These are phyloP conservation scores for Zonitis immaculata DNA, from an alignment of 2,888 invertebrate genomes.

Conservation along the genomic window DNA sequence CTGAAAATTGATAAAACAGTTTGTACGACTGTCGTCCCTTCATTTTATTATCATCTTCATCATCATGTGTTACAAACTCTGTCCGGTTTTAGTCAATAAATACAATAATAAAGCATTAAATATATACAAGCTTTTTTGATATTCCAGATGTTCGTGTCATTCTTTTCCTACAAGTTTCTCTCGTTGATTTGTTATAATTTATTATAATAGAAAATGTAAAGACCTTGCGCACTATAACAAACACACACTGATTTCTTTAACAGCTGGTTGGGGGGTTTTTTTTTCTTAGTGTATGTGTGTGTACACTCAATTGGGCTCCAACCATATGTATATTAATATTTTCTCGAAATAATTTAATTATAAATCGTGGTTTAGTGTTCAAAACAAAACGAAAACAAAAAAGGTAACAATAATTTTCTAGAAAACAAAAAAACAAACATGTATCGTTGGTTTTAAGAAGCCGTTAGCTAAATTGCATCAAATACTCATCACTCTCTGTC, in stretches of 20 bases:
- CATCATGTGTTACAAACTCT: too few species aligned
- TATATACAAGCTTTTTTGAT: constrained; percentile 7
- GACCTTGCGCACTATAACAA: constrained; percentile 1
- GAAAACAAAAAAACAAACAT: neutral
- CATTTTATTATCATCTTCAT: too few species aligned
- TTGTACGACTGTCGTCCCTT: too few species aligned
- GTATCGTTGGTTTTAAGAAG: constrained; percentile 8
- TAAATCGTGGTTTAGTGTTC: too few species aligned
- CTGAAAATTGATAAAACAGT: too few species aligned
- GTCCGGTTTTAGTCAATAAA: constrained; percentile 15
- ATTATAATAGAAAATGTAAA: neutral
- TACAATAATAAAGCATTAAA: constrained; percentile 23
- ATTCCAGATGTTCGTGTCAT: constrained; percentile 29
- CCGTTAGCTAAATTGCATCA: constrained; percentile 17
- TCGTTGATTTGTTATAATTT: neutral
- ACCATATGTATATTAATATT: neutral
- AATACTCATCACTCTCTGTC: constrained; percentile 33
- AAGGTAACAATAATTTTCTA: too few species aligned
- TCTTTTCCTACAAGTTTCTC: constrained; percentile 10
- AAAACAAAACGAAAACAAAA: too few species aligned
- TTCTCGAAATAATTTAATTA: too few species aligned
- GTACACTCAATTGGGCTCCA: neutral
- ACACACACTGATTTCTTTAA: constrained; percentile 33
- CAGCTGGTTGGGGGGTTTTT: constrained; percentile 18
- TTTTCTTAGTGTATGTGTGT: neutral